A percentile compares a stretch with the other conserved stretches of the same genome.
phyloP scores from a whole-genome alignment of 1,140 invertebrate genomes.

The Delia radicum region DNA sequence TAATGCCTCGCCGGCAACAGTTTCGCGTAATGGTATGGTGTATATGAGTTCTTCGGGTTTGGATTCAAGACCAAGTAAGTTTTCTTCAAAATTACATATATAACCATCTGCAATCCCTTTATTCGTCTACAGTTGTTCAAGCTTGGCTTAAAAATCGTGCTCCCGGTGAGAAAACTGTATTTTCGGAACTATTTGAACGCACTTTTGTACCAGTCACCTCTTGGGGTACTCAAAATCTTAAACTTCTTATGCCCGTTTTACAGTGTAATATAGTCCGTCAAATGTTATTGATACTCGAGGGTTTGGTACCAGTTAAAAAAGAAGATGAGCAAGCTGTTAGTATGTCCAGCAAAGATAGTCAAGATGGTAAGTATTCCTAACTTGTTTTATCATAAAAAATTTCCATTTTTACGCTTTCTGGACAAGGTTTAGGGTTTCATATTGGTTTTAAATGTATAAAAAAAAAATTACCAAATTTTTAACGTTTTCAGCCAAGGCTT shows the following conservation, averaged over 20 bases:
- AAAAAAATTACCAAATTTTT: background rate
- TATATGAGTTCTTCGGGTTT: slow-evolving; percentile 96
- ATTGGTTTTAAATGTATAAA: too few species aligned
- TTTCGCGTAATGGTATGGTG: slow-evolving; percentile 95
- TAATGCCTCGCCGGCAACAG: slow-evolving; percentile 93
- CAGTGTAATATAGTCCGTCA: slow-evolving; percentile 88
- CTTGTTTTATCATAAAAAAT: background rate
- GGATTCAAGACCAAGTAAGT: slow-evolving; percentile 78
- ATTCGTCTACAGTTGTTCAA: slow-evolving; percentile 55
- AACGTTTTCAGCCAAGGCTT: slow-evolving; percentile 45
- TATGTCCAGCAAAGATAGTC: slow-evolving; percentile 52
- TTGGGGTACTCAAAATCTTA: slow-evolving; percentile 82
- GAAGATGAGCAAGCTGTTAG: slow-evolving; percentile 60
- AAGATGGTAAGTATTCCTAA: slow-evolving; percentile 42
- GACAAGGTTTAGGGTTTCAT: too few species aligned
- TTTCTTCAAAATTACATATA: background rate
- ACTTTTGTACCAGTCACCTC: slow-evolving; percentile 76
- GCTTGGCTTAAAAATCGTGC: slow-evolving; percentile 84
- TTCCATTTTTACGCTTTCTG: too few species aligned
- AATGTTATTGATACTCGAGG: slow-evolving; percentile 82
- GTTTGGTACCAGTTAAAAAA: slow-evolving; percentile 71
- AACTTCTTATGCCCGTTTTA: slow-evolving; percentile 81
- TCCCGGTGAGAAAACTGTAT: slow-evolving; percentile 70
- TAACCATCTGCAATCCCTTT: slow-evolving; percentile 24
- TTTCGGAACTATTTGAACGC: slow-evolving; percentile 76